Base-by-base conservation (phyloP, 2,113 vertebrate species). In the Halichoerus grypus region DNA sequence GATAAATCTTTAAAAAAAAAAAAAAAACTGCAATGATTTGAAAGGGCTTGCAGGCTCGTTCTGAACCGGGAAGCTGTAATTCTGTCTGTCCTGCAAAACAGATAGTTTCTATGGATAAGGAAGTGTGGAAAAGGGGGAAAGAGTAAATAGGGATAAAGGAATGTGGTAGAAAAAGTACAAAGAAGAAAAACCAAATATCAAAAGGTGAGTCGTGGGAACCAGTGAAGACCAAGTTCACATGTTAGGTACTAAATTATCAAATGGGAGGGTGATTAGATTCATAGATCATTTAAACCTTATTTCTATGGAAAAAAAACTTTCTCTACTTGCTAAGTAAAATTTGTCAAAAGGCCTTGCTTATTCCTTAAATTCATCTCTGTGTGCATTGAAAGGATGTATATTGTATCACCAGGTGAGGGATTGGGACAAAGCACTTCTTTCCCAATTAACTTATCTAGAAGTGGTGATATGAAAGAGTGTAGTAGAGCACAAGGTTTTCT, bases 261-360 rank as follows among this genome's bases (percentile, higher is more conserved):
- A 36, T 46, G 31, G 51, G 16, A 71, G 18, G 13, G 19, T 87
- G 53, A 83, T 72, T 53, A 85, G 49, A 86, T 63, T 92, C 12
- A 31, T 81, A 91, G 67, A 51, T 89, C 39, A 67, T 77, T 87
- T 76, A 57, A 93, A 80, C 28, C 55, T 63, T 90, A 55, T 92
- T 87, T 42, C 83, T 18, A 55, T 9, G 59, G 84, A 53, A 84
- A 28, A 86, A 49, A 86, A 87, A 36, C 42, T 59, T 76, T 55
- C 28, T 86, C 15, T 79, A 36, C 55, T 95, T 94, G 77, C 77
- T 88, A 80, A 69, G 53, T 88, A 86, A 74, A 51, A 92, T 26
- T 89, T 90, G 49, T 63, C 86, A 94, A 80, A 94, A 74, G 65
- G 26, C 22, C 10, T 94, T 74, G 33, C 24, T 92, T 87, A 87